Percentiles rank a stretch among this genome's conserved stretches.
Evolutionary conservation across 2,888 invertebrate genomes (phyloP).

Genomic region (Hypomecis punctinalis): DNA sequence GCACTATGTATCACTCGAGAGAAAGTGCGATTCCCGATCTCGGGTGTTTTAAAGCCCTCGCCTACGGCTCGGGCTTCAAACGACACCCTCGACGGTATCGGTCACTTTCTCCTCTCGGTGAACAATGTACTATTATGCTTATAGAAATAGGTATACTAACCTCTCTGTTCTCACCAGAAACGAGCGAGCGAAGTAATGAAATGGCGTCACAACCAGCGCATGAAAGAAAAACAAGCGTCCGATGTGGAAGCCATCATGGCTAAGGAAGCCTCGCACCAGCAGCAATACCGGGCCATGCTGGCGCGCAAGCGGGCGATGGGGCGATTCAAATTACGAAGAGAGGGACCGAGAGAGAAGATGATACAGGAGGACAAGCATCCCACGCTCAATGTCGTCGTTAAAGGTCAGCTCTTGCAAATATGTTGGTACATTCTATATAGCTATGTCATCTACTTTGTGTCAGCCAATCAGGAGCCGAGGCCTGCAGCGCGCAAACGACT

Average conservation of each 20-base stretch:
- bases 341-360: conserved; percentile 85
- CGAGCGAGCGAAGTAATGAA: conserved; percentile 88
- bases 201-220: conserved; percentile 86
- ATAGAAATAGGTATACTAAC: too few species aligned
- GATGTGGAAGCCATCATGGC: conserved; percentile 87
- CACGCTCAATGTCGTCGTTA: conserved; percentile 86
- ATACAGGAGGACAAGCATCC: conserved; percentile 78
- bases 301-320: conserved; percentile 86
- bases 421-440: too few species aligned
- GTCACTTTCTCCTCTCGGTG: too few species aligned
- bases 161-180: conserved; percentile 74
- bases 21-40: too few species aligned
- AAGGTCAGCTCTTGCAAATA: conserved; percentile 76
- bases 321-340: conserved; percentile 76
- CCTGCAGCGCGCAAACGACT: too few species aligned
- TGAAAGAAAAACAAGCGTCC: conserved; percentile 86
- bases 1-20: too few species aligned
- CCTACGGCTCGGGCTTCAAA: too few species aligned
- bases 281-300: conserved; percentile 87
- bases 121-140: too few species aligned
- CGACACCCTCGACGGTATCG: too few species aligned
- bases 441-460: too few species aligned
- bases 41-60: too few species aligned
- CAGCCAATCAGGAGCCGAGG: too few species aligned
- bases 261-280: conserved; percentile 87